Base-by-base conservation (phyloP, 2,888 invertebrate genomes). In the Leucophenga montana region DNA sequence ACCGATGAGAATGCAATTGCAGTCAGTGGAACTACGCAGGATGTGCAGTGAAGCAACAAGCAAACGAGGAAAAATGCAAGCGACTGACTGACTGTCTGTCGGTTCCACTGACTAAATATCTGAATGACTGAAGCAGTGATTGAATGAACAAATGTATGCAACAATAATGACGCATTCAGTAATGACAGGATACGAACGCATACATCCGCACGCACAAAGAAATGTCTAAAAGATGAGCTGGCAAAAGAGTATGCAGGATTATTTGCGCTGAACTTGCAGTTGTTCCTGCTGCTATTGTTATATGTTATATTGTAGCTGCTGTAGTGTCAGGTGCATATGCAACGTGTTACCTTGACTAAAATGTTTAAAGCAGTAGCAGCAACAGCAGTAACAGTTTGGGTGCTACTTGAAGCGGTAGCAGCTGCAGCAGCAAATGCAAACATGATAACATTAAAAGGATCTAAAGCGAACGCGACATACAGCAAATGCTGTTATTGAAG, bases 91-190 rank as follows among this genome's bases (percentile, higher is more conserved):
- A 13, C 13, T 13, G 6, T 4, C 46, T 4, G n/a, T 16, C 1
- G 1, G 50, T 11, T 16, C 4, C 8, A 50, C n/a, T n/a, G 50
- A 50, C n/a, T 18, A 16, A 50, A 14, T n/a, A n/a, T n/a, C n/a
- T n/a, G 18, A 6, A 1, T 50, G 18, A 14, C 50, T 50, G 18
- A 18, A 50, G 16, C 39, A 11, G 27, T 61, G 33, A 33, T 39
- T 61, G 61, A 61, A 61, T 44, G 44, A 20, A 56, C 20, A 56
- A 56, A 56, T 56, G 27, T 20, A 27, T 48, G 62, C 48, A 64
- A n/a, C 62, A 64, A 64, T 64, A 64, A 64, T 48, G 62, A 48
- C 62, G 62, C 62, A 46, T 20, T 6, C 62, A 22, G 22, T 27
- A 64, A 64, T 64, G 62, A 48, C 48, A 64, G 62, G 48, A 64